Percentiles rank a stretch among this genome's conserved stretches.
Conservation (phyloP, 92 coral and sea anemone species). For the Actinostola sp. region DNA sequence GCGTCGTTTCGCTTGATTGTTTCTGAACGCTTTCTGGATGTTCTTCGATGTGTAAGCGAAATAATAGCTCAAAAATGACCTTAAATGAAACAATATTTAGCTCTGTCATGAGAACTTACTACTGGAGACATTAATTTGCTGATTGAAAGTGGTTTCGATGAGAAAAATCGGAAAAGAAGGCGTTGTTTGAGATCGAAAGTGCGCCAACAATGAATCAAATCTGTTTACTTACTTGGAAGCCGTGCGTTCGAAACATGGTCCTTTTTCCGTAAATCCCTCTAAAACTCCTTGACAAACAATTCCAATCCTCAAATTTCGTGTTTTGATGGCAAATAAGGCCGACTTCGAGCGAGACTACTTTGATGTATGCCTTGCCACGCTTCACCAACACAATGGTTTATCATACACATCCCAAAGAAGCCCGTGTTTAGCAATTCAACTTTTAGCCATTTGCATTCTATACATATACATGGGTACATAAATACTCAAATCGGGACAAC, state of each 20-base stretch:
- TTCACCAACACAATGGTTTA: slow-evolving; percentile 38
- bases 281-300: slow-evolving; percentile 2
- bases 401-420: slow-evolving; percentile 55
- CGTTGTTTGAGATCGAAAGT: background rate
- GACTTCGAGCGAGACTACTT: background rate
- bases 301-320: background rate
- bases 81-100: background rate
- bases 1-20: slow-evolving; percentile 19
- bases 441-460: slow-evolving; percentile 94
- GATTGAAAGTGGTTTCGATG: background rate
- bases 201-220: background rate
- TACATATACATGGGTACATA: slow-evolving; percentile 98
- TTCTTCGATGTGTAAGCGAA: slow-evolving; percentile 9
- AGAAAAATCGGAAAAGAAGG: background rate
- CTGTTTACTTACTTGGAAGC: slow-evolving; percentile 18
- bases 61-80: background rate
- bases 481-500: slow-evolving; percentile 49
- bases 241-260: background rate
- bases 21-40: background rate
- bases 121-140: background rate
- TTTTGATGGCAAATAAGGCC: background rate
- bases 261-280: background rate
- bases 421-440: slow-evolving; percentile 97
- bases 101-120: background rate
- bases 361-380: slow-evolving; percentile 22